Evolutionary conservation across 2,113 vertebrate genomes (phyloP).

Genomic region (Laticauda laticaudata): DNA sequence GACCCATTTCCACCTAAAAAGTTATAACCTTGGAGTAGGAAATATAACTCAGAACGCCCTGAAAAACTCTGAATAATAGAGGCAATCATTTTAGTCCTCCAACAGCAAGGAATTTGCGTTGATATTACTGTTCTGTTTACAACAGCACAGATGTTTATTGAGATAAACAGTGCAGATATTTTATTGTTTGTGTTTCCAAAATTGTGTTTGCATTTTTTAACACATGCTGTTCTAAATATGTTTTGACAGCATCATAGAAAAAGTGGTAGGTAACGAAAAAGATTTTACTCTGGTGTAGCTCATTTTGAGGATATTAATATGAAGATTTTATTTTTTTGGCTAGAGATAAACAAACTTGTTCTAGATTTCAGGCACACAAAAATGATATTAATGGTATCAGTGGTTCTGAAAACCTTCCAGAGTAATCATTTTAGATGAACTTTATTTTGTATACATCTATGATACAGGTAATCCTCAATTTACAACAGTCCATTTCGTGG

Average conservation of each 20-base stretch:
- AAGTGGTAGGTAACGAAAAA: not conserved
- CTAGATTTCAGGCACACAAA: not conserved
- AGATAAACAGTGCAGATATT: not conserved
- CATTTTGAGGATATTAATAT: not conserved
- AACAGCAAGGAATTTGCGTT: constrained; percentile 13
- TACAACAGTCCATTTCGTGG: not conserved
- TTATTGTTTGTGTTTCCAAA: constrained; percentile 32
- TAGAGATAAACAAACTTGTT: not conserved
- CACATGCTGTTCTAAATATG: constrained; percentile 8
- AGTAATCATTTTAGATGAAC: not conserved
- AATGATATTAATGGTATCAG: not conserved
- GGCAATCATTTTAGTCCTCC: not conserved
- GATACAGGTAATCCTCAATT: not conserved
- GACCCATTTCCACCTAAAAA: constrained; percentile 46
- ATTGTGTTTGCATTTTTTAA: not conserved
- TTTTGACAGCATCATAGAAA: not conserved
- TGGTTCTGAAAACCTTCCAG: not conserved
- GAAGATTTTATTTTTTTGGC: not conserved
- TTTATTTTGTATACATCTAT: not conserved
- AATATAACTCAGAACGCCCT: constrained; percentile 34
- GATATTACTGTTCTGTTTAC: constrained; percentile 8
- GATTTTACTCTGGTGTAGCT: not conserved
- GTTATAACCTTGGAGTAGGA: constrained; percentile 43
- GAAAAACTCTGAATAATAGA: constrained; percentile 23
- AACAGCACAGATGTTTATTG: not conserved